phyloP scores from a whole-genome alignment of 2,888 invertebrate species.

The Brenthis daphne region DNA sequence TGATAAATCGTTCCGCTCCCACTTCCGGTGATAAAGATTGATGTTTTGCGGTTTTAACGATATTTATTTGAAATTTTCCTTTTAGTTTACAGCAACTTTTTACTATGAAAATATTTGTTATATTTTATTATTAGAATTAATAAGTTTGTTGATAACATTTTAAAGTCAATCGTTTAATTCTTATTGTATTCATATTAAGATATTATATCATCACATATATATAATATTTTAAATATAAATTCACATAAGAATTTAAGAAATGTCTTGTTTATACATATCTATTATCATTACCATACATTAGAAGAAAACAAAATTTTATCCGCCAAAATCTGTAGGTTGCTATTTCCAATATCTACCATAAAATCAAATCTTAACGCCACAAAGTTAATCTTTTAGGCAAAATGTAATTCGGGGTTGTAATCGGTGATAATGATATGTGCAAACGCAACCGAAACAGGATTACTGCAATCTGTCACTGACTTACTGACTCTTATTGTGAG shows the following conservation, averaged over 20 bases:
- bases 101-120: background rate
- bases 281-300: no score
- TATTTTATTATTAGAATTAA: background rate
- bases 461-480: slow-evolving; percentile 53
- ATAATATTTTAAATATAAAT: no score
- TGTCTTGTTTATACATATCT: no score
- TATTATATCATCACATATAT: no score
- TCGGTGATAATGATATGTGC: slow-evolving; percentile 46
- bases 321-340: no score
- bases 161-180: no score
- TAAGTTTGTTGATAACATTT: no score
- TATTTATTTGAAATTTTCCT: slow-evolving; percentile 12
- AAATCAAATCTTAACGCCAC: background rate
- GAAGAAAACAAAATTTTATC: no score
- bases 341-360: background rate
- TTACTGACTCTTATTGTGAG: slow-evolving; percentile 17
- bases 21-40: slow-evolving; percentile 60
- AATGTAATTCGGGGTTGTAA: slow-evolving; percentile 36
- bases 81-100: background rate
- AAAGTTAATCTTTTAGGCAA: slow-evolving; percentile 11
- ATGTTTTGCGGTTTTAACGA: slow-evolving; percentile 40
- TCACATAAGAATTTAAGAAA: no score
- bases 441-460: slow-evolving; percentile 46
- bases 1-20: slow-evolving; percentile 62
- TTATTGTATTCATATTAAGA: no score